A percentile compares a stretch with the other conserved stretches of the same genome.
These are phyloP conservation scores for Mesochorus sp. DNA, from an alignment of 2,888 invertebrate species.

Conservation along the genomic window DNA sequence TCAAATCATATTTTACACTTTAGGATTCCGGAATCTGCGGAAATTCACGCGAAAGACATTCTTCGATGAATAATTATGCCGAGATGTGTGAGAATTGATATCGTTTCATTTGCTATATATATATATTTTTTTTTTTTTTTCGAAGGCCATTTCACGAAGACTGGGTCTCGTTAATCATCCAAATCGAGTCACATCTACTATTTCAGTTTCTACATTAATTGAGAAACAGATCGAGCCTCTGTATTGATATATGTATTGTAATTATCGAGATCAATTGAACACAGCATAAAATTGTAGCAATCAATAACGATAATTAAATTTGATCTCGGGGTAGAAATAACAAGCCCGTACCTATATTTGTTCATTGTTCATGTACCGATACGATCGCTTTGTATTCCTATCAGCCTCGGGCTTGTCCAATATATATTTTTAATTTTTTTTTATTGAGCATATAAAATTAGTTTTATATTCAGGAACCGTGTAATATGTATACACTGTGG, in stretches of 20 bases:
- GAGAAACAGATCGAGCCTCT: background rate
- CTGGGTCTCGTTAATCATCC: background rate
- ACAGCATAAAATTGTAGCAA: background rate
- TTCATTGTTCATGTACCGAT: background rate
- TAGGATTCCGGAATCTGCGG: too few relatives aligned
- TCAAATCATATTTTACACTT: too few relatives aligned
- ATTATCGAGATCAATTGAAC: background rate
- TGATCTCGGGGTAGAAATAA: background rate
- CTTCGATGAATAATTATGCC: too few relatives aligned
- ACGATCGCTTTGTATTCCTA: background rate
- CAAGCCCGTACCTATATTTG: background rate
- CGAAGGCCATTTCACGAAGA: background rate
- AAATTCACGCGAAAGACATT: too few relatives aligned
- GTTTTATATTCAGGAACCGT: background rate
- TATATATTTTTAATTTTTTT: background rate
- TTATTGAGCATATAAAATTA: background rate
- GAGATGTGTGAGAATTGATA: too few relatives aligned
- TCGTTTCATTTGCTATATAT: too few relatives aligned
- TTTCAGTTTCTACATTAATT: background rate
- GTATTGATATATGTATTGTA: background rate
- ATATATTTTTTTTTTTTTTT: too few relatives aligned
- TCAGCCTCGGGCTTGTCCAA: background rate
- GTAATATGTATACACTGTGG: background rate
- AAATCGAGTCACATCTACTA: background rate
- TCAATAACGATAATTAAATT: constrained; percentile 7